Evolutionary conservation across 2,797 vertebrate genomes (phyloP).

Genomic region (Poeciliopsis turneri): DNA sequence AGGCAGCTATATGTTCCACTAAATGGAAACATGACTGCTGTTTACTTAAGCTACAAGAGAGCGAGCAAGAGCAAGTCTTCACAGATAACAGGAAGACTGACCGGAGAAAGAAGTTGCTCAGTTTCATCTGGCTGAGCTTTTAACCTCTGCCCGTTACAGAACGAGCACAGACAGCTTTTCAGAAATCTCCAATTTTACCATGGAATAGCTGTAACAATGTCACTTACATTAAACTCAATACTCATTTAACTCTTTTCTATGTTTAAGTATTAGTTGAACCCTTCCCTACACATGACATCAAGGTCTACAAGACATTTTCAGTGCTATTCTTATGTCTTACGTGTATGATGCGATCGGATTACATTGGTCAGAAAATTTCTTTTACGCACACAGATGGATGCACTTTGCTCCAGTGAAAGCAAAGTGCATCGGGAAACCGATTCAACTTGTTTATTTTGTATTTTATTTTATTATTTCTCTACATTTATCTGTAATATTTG

Average conservation of each 20-base stretch:
- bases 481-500: background rate
- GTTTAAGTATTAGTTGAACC: background rate
- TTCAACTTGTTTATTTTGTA: too few relatives aligned
- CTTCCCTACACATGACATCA: background rate
- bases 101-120: background rate
- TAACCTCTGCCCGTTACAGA: background rate
- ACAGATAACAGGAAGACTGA: background rate
- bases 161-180: too few relatives aligned
- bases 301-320: background rate
- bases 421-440: too few relatives aligned
- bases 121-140: background rate
- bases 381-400: too few relatives aligned
- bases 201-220: too few relatives aligned
- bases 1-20: background rate
- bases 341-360: too few relatives aligned
- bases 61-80: background rate
- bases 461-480: background rate
- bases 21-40: background rate
- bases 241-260: too few relatives aligned
- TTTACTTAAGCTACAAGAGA: background rate
- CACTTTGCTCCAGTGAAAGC: background rate
- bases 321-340: background rate
- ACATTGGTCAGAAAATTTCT: too few relatives aligned
- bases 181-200: background rate
- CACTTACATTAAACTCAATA: too few relatives aligned